Evolutionary conservation across 2,888 invertebrate species (phyloP).

Genomic region (Stenolophus ochropezus): DNA sequence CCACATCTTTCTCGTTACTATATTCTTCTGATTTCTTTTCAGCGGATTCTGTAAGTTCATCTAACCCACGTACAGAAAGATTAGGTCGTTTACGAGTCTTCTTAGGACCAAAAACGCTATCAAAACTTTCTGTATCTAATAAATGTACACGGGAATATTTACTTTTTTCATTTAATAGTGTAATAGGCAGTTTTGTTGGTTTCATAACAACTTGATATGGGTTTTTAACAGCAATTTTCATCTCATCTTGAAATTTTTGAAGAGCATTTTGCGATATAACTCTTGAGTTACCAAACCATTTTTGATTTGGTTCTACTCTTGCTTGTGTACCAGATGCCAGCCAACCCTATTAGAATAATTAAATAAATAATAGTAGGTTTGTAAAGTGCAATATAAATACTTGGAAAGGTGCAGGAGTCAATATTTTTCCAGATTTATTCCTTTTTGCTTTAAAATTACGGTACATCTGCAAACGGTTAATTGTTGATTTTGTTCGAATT

Average conservation of each 20-base stretch:
- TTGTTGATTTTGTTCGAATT: conserved; percentile 92
- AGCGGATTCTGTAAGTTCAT: conserved; percentile 84
- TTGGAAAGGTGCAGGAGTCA: conserved; percentile 97
- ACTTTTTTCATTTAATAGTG: conserved; percentile 92
- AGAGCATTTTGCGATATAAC: conserved; percentile 94
- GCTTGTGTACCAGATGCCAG: conserved; percentile 92
- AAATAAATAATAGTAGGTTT: not conserved
- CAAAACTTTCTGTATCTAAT: conserved; percentile 95
- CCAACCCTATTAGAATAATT: conserved; percentile 76
- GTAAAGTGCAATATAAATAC: conserved; percentile 62
- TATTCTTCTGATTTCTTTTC: conserved; percentile 85
- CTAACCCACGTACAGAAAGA: conserved; percentile 83
- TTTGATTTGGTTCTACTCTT: conserved; percentile 96
- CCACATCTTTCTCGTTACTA: conserved; percentile 87
- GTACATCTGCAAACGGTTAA: conserved; percentile 98
- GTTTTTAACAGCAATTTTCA: conserved; percentile 95
- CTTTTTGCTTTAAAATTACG: conserved; percentile 97
- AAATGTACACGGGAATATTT: conserved; percentile 95
- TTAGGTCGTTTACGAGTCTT: conserved; percentile 94
- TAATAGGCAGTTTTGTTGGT: conserved; percentile 95
- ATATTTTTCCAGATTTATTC: conserved; percentile 91
- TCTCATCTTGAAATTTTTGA: conserved; percentile 94
- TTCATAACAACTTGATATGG: conserved; percentile 99
- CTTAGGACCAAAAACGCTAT: conserved; percentile 96
- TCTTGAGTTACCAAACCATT: conserved; percentile 99